Evolutionary conservation across 2,888 invertebrate genomes (phyloP).

Genomic region (Drosophila tripunctata): DNA sequence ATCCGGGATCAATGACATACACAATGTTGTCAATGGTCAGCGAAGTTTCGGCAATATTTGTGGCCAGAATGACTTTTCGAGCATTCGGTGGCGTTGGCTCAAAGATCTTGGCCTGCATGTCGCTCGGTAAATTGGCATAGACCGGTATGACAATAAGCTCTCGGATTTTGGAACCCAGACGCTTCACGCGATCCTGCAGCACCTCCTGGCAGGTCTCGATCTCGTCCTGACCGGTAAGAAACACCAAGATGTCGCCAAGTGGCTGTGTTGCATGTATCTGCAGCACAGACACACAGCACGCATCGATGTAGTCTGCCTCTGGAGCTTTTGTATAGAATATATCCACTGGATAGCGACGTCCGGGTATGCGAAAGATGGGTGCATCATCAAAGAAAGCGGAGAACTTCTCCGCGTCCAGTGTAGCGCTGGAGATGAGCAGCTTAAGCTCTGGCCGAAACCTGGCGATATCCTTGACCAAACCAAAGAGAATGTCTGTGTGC

Average conservation of each 20-base stretch:
- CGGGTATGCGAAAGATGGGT: slow-evolving; percentile 98
- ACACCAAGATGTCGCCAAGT: slow-evolving; percentile 97
- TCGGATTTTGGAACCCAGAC: slow-evolving; percentile 95
- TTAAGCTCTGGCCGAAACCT: slow-evolving; percentile 97
- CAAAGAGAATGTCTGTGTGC: slow-evolving; percentile 99
- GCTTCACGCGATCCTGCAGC: slow-evolving; percentile 94
- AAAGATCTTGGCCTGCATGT: slow-evolving; percentile 99
- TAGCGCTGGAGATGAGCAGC: slow-evolving; percentile 98
- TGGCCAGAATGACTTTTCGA: slow-evolving; percentile 98
- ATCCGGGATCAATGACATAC: slow-evolving; percentile 99
- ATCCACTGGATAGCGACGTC: slow-evolving; percentile 98
- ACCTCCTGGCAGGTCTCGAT: slow-evolving; percentile 96
- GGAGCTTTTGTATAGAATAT: slow-evolving; percentile 99
- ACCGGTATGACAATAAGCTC: slow-evolving; percentile 97
- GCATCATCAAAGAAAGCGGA: slow-evolving; percentile 99
- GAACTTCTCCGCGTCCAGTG: slow-evolving; percentile 98
- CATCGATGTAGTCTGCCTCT: slow-evolving; percentile 99
- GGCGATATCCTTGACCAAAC: slow-evolving; percentile 97
- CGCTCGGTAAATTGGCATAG: slow-evolving; percentile 98
- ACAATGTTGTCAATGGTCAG: slow-evolving; percentile 99
- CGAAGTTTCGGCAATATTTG: slow-evolving; percentile 99
- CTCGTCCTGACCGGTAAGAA: slow-evolving; percentile 97
- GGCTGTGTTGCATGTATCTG: slow-evolving; percentile 99
- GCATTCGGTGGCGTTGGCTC: slow-evolving; percentile 98
- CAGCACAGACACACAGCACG: slow-evolving; percentile 97